A percentile compares a stretch with the other conserved stretches of the same genome.
phyloP scores from a whole-genome alignment of 2,888 invertebrate species.

The Caenorhabditis imperialis region DNA sequence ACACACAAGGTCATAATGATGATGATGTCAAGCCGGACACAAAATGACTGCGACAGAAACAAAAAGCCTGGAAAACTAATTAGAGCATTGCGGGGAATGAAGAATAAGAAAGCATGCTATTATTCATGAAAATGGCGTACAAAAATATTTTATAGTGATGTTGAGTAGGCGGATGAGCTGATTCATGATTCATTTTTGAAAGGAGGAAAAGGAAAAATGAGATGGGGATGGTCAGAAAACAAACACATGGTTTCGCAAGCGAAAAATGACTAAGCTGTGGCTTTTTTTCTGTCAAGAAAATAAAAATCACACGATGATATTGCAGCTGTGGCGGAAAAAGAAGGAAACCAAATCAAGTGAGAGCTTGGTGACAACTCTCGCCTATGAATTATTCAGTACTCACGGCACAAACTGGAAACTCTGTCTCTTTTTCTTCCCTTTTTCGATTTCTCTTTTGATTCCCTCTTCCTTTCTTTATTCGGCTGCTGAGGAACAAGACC shows the following conservation, averaged over 20 bases:
- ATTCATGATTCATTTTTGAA: conserved; percentile 15
- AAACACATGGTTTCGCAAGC: conserved; percentile 28
- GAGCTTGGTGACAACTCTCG: too few relatives aligned
- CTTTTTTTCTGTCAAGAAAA: not conserved
- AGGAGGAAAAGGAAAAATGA: conserved; percentile 1
- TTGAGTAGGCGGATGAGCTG: conserved; percentile 25
- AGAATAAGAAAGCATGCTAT: conserved; percentile 29
- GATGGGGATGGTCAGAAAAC: conserved; percentile 20
- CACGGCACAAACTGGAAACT: too few relatives aligned
- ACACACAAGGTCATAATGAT: not conserved
- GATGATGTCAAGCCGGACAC: not conserved
- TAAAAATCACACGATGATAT: not conserved
- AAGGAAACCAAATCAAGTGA: conserved; percentile 11
- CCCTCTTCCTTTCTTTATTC: too few relatives aligned
- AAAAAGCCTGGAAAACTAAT: conserved; percentile 24
- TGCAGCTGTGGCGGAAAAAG: not conserved
- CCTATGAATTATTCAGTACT: too few relatives aligned
- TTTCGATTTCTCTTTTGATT: too few relatives aligned
- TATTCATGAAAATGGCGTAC: not conserved
- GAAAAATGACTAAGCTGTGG: not conserved
- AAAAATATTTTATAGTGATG: conserved; percentile 5
- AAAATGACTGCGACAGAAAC: conserved; percentile 1
- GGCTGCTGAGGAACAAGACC: too few relatives aligned
- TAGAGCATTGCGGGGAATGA: conserved; percentile 17
- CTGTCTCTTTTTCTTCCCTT: too few relatives aligned